Evolutionary conservation across 2,888 invertebrate genomes (phyloP).

Genomic region (Brassicogethes aeneus): DNA sequence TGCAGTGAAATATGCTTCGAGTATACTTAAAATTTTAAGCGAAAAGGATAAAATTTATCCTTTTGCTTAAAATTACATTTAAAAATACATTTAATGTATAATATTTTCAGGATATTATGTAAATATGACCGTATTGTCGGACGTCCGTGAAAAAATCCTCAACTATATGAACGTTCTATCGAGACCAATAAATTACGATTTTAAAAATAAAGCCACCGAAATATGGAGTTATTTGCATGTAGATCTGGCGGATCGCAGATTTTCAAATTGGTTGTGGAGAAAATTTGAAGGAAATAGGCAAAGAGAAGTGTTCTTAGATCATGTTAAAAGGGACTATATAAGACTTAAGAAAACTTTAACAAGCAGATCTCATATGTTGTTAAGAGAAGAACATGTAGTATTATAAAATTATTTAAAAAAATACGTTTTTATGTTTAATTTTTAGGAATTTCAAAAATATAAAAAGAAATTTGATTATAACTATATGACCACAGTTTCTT

Average conservation of each 20-base stretch:
- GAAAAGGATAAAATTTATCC: too few relatives aligned
- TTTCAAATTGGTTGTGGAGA: slow-evolving; percentile 87
- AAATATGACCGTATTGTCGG: slow-evolving; percentile 88
- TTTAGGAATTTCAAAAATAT: slow-evolving; percentile 37
- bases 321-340: slow-evolving; percentile 43
- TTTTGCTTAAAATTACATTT: too few relatives aligned
- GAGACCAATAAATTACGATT: slow-evolving; percentile 75
- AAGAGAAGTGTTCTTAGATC: slow-evolving; percentile 61
- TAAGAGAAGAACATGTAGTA: slow-evolving; percentile 26
- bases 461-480: slow-evolving; percentile 51
- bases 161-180: slow-evolving; percentile 96
- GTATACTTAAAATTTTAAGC: too few relatives aligned
- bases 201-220: slow-evolving; percentile 64
- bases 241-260: slow-evolving; percentile 83
- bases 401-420: background rate
- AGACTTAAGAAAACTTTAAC: slow-evolving; percentile 21
- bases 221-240: slow-evolving; percentile 96
- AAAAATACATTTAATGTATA: too few relatives aligned
- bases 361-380: slow-evolving; percentile 23
- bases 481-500: slow-evolving; percentile 87
- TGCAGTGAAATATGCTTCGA: too few relatives aligned
- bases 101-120: slow-evolving; percentile 74
- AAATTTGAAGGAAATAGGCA: slow-evolving; percentile 73
- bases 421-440: background rate
- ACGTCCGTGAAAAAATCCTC: slow-evolving; percentile 88